Base-by-base conservation (phyloP, 1,140 invertebrate species). In the Elymnias hypermnestra region DNA sequence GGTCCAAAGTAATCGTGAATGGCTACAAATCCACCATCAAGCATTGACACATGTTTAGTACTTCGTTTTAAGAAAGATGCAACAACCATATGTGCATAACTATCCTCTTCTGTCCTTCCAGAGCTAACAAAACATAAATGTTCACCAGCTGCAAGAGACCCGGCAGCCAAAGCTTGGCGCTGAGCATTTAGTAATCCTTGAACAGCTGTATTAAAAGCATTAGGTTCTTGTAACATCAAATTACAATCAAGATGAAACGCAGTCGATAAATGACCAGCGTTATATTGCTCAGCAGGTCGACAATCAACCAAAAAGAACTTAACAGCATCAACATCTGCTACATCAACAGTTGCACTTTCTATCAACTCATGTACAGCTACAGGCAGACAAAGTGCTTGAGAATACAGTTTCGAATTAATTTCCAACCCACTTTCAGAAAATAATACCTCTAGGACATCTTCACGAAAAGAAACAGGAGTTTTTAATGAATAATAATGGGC, bases 211-310 rank as follows among this genome's bases (percentile, higher is more conserved):
- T 92, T 90, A 83, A 99, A 99, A 21, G 97, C 93, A 53, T 92
- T 91, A 6, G 97, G 97, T 70, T 98, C 97, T 88, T 98, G 96
- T 13, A 99, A 88, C 95, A 99, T 98, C 88, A 99, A 88, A 86
- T 96, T 97, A 67, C 96, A 97, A 87, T 99, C 98, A 15, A 99
- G 89, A 87, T 99, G 98, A 88, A 99, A 99, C 26, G 98, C 97
- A 35, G 97, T 99, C 1, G 95, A 94, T 54, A 99, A 89, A 87
- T 99, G 97, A 0, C 98, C 98, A 52, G 93, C 92, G 87, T 98
- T 99, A 72, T 99, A 99, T 65, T 99, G 97, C 53, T 98, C 96
- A 0, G 96, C 93, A 8, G 97, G 96, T 63, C 98, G 89, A 83
- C 97, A 99, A 82, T 99, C 98, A 3, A 99, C 97, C 13, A 99